phyloP scores from a whole-genome alignment of 2,888 invertebrate species.

The Eupithecia centaureata region DNA sequence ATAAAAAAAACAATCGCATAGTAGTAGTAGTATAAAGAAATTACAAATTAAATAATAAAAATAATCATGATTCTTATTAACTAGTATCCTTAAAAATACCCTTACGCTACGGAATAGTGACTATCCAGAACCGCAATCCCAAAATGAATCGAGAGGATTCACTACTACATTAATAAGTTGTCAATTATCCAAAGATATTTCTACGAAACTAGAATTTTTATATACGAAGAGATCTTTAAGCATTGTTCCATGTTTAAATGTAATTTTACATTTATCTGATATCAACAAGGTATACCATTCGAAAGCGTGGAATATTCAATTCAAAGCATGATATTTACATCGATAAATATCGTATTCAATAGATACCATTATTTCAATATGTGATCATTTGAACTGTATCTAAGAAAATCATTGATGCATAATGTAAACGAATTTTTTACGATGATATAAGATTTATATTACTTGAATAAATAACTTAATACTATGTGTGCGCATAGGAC shows the following conservation, averaged over 20 bases:
- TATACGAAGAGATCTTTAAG: slow-evolving; percentile 32
- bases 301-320: slow-evolving; percentile 21
- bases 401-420: background rate
- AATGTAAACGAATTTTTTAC: background rate
- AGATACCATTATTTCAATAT: slow-evolving; percentile 16
- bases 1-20: too few species aligned
- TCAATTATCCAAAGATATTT: slow-evolving; percentile 26
- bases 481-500: slow-evolving; percentile 14
- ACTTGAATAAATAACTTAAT: background rate
- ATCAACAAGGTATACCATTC: slow-evolving; percentile 22
- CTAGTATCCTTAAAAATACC: slow-evolving; percentile 18
- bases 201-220: slow-evolving; percentile 30
- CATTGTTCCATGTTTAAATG: slow-evolving; percentile 31
- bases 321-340: slow-evolving; percentile 20
- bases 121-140: slow-evolving; percentile 10
- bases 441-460: background rate
- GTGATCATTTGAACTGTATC: slow-evolving; percentile 30
- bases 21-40: slow-evolving; percentile 39
- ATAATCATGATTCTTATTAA: slow-evolving; percentile 42
- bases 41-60: slow-evolving; percentile 46
- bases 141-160: slow-evolving; percentile 16
- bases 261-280: slow-evolving; percentile 17
- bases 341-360: background rate
- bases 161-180: slow-evolving; percentile 18
- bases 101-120: slow-evolving; percentile 23